Evolutionary conservation across 1,140 invertebrate species (phyloP).

Genomic region (Calephelis virginiensis): DNA sequence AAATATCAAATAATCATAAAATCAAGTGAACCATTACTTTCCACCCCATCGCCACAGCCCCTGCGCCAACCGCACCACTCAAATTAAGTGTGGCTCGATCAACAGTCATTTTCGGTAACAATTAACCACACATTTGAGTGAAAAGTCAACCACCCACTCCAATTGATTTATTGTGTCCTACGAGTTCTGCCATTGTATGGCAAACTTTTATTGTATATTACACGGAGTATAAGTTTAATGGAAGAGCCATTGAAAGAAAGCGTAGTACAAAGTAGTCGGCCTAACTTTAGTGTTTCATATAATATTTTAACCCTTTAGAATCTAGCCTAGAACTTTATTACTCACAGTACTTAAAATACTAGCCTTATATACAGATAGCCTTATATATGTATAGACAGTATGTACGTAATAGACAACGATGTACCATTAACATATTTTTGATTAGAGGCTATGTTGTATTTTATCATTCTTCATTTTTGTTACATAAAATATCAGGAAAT

Average conservation of each 20-base stretch:
- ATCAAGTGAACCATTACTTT: constrained; percentile 58
- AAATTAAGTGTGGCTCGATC: constrained; percentile 78
- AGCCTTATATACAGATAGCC: too few relatives aligned
- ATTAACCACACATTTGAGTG: constrained; percentile 79
- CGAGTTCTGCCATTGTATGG: constrained; percentile 71
- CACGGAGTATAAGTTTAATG: constrained; percentile 28
- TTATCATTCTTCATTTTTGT: too few relatives aligned
- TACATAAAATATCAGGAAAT: too few relatives aligned
- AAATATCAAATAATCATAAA: constrained; percentile 64
- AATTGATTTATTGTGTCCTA: constrained; percentile 77
- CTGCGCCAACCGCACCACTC: constrained; percentile 65
- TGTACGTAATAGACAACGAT: too few relatives aligned
- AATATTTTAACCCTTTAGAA: too few relatives aligned
- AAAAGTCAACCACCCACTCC: constrained; percentile 78
- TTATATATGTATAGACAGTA: too few relatives aligned
- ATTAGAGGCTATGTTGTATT: too few relatives aligned
- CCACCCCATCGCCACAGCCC: constrained; percentile 53
- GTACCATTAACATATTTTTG: too few relatives aligned
- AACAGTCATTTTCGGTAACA: constrained; percentile 78
- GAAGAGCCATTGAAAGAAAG: constrained; percentile 25
- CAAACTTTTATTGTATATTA: constrained; percentile 48
- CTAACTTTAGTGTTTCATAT: neutral
- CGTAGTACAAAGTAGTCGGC: neutral
- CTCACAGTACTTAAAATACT: too few relatives aligned
- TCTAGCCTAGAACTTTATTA: too few relatives aligned